Base-by-base conservation (phyloP, 2,888 invertebrate species). In the Cistogaster globosa region DNA sequence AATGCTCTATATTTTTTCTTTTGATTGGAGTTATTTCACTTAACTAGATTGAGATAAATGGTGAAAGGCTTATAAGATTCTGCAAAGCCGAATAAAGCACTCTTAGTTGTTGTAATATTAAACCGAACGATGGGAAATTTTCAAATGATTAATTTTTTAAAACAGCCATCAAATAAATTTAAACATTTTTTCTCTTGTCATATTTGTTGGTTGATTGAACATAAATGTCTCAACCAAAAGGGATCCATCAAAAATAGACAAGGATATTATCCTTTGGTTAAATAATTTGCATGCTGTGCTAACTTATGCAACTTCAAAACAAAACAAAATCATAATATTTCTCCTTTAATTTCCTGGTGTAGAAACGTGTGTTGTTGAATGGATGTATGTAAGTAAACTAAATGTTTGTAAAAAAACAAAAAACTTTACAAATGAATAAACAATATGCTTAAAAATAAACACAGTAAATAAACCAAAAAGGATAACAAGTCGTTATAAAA, bases 281-380 rank as follows among this genome's bases (percentile, higher is more conserved):
- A 85, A 85, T 79, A 85, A 82, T 85, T 85, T 85, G 82, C 85
- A 85, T 85, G 85, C 85, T 85, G 85, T 71, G 85, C 81, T 22
- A 82, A 76, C 85, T 85, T 85, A 71, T 82, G 85, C 85, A 85
- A 85, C 84, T 62, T 71, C 32, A 69, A 77, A 83, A 12, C 2
- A 42, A 42, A 42, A 42, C 1, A 12, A 12, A 42, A 42, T 42
- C 6, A 55, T 18, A 45, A 58, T 9, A 48, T 72, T 38, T 51
- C 55, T 20, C 55, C 22, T 22, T 45, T 60, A 36, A 6, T 16
- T 36, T 4, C 18, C 7, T 9, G 4, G 7, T 53, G n/a, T 22
- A 22, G n/a, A 75, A 65, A 76, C 42, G 65, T 6, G 20, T 42
- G 53, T 42, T 32, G 4, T 26, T 11, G 14, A 45, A 9, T 45